These are phyloP conservation scores for Tragelaphus strepsiceros DNA, from an alignment of 2,113 vertebrate genomes.

Conservation along the genomic window DNA sequence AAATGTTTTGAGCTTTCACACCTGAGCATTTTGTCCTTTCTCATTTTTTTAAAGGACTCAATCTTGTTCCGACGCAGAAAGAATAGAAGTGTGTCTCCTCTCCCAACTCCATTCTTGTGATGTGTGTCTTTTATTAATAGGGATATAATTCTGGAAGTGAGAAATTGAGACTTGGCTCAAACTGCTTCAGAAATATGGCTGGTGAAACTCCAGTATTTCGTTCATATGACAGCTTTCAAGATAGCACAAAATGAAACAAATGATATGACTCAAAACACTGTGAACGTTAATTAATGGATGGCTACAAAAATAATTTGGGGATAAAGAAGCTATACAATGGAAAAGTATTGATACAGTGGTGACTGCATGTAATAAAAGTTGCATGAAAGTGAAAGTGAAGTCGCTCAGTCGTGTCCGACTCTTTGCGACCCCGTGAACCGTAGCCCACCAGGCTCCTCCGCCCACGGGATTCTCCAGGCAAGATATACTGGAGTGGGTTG, in stretches of 20 bases:
- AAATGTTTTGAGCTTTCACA: conserved; percentile 18
- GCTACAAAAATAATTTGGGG: not conserved
- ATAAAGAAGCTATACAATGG: not conserved
- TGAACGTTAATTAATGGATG: not conserved
- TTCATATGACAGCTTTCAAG: not conserved
- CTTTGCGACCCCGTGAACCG: too few species aligned
- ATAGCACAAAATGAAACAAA: not conserved
- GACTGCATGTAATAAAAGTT: not conserved
- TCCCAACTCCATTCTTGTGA: not conserved
- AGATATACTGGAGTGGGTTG: too few species aligned
- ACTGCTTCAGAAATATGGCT: not conserved
- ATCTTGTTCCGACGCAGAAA: not conserved
- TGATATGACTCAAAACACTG: not conserved
- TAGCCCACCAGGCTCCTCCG: too few species aligned
- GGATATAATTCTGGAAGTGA: not conserved
- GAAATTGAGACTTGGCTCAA: not conserved
- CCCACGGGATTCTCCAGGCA: too few species aligned
- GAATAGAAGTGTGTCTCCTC: not conserved
- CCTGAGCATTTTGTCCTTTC: conserved; percentile 22
- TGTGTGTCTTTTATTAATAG: not conserved
- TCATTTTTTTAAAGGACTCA: not conserved
- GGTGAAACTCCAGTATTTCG: not conserved
- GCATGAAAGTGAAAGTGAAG: too few species aligned
- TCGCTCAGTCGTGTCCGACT: too few species aligned
- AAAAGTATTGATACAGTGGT: not conserved